Conservation (phyloP, 1,140 invertebrate species). For the Pseudomyrmex pallidus region DNA sequence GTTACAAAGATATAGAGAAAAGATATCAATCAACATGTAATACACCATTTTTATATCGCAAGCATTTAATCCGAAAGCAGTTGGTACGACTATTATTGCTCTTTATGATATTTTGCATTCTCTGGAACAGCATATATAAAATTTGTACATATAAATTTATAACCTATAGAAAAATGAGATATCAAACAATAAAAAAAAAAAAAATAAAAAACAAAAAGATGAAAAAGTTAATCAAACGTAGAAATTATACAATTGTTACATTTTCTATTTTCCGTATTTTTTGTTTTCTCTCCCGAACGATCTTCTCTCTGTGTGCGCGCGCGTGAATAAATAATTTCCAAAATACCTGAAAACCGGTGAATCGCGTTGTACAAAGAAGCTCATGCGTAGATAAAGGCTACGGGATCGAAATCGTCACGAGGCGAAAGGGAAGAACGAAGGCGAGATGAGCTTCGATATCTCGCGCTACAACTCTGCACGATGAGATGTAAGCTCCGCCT, state of each 20-base stretch:
- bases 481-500: slow-evolving; percentile 82
- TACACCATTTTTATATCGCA: slow-evolving; percentile 44
- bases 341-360: slow-evolving; percentile 21
- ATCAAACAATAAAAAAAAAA: no score
- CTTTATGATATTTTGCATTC: slow-evolving; percentile 12
- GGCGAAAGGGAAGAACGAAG: slow-evolving; percentile 61
- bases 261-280: not conserved
- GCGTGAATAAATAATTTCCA: slow-evolving; percentile 17
- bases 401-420: slow-evolving; percentile 58
- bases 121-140: slow-evolving; percentile 15
- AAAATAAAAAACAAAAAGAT: no score
- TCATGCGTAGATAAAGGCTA: slow-evolving; percentile 27
- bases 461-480: slow-evolving; percentile 73
- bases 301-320: not conserved
- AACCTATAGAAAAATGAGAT: not conserved
- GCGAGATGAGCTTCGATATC: slow-evolving; percentile 75
- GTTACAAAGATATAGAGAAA: slow-evolving; percentile 55
- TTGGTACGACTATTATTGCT: slow-evolving; percentile 34
- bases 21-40: slow-evolving; percentile 60
- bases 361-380: slow-evolving; percentile 46
- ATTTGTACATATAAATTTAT: not conserved
- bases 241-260: not conserved
- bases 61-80: slow-evolving; percentile 52
- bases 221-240: not conserved
- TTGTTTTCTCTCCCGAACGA: not conserved